These are phyloP conservation scores for Psilopogon haemacephalus DNA, from an alignment of 2,113 vertebrate genomes.

Conservation along the genomic window DNA sequence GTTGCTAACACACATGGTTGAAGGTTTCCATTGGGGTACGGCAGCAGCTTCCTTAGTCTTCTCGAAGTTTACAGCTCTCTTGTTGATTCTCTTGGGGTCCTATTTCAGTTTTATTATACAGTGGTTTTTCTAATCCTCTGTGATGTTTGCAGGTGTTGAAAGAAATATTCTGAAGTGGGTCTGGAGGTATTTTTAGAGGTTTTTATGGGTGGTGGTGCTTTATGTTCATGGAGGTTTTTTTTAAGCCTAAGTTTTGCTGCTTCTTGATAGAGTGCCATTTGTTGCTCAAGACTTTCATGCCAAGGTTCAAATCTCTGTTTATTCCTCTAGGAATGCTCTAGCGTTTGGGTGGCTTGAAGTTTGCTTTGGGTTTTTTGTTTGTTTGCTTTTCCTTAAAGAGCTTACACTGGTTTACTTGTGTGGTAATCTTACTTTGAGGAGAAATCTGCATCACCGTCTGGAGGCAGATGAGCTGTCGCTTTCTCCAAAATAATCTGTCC, in stretches of 20 bases:
- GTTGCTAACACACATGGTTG: not conserved
- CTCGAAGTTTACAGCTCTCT: not conserved
- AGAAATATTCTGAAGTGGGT: not conserved
- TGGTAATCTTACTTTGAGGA: not conserved
- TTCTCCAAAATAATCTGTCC: not conserved
- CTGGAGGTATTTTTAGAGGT: not conserved
- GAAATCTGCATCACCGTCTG: not conserved
- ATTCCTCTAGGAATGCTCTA: not conserved
- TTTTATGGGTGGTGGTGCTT: not conserved
- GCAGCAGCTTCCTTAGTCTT: not conserved
- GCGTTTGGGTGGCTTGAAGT: not conserved
- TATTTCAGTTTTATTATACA: not conserved
- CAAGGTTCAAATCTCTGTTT: not conserved
- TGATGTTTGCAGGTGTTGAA: not conserved
- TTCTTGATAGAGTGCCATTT: not conserved
- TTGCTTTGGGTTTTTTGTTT: not conserved
- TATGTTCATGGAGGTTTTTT: accelerated
- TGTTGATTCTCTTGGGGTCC: not conserved
- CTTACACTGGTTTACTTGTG: not conserved
- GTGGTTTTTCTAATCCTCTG: not conserved
- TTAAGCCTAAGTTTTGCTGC: not conserved
- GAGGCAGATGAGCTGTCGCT: not conserved
- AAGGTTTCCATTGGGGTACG: not conserved
- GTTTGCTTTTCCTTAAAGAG: not conserved
- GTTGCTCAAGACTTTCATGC: not conserved